Conservation (phyloP, 2,888 invertebrate species). For the Romanomermis culicivorax region DNA sequence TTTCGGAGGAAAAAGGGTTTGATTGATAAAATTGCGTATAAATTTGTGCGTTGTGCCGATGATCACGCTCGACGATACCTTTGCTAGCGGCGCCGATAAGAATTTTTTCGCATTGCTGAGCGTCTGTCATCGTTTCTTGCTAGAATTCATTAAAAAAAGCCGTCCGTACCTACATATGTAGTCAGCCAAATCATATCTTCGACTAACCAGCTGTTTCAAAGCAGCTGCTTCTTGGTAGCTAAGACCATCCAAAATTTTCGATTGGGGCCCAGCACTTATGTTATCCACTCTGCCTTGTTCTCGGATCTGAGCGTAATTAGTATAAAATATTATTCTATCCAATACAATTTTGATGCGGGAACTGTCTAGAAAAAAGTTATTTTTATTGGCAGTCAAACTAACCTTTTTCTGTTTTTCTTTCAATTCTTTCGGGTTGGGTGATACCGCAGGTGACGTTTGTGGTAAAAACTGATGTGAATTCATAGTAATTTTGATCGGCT, state of each 20-base stretch:
- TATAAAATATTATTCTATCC: slow-evolving; percentile 6
- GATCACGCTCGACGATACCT: slow-evolving; percentile 92
- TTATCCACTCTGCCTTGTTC: slow-evolving; percentile 80
- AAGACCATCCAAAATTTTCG: slow-evolving; percentile 85
- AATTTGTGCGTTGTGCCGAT: slow-evolving; percentile 76
- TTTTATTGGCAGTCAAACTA: slow-evolving; percentile 55
- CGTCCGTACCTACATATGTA: no score
- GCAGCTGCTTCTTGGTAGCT: slow-evolving; percentile 79
- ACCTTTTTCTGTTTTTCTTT: slow-evolving; percentile 46
- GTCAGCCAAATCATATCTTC: no score
- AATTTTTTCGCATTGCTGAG: no score
- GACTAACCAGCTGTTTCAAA: slow-evolving; percentile 50
- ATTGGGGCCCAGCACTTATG: slow-evolving; percentile 89
- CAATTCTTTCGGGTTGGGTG: slow-evolving; percentile 71
- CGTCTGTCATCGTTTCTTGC: no score
- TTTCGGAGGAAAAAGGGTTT: slow-evolving; percentile 90
- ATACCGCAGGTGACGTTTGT: slow-evolving; percentile 57
- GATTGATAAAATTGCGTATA: slow-evolving; percentile 94
- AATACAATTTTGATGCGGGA: background rate
- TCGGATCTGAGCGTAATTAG: slow-evolving; percentile 46
- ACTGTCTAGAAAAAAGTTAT: slow-evolving; percentile 26
- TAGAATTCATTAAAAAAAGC: no score
- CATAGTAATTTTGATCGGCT: slow-evolving; percentile 58
- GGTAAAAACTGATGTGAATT: slow-evolving; percentile 79
- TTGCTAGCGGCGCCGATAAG: slow-evolving; percentile 83